Evolutionary conservation across 1,140 invertebrate genomes (phyloP).

Genomic region (Hyposmocoma kahamanoa): DNA sequence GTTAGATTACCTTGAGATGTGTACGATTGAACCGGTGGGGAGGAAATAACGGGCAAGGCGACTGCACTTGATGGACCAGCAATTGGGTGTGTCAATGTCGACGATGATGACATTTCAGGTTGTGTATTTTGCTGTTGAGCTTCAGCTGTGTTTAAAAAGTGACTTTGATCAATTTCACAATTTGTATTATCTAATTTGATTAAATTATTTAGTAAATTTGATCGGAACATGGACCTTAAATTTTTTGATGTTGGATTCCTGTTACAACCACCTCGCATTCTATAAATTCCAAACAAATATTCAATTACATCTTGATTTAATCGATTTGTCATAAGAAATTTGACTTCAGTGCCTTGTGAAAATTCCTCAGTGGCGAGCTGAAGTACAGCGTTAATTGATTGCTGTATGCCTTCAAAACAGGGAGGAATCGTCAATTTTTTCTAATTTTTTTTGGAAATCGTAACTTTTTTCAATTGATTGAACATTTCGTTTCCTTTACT

Average conservation of each 20-base stretch:
- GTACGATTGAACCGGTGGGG: not conserved
- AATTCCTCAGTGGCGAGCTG: constrained; percentile 12
- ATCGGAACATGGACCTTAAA: constrained; percentile 20
- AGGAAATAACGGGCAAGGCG: not conserved
- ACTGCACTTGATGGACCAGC: not conserved
- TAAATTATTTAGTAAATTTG: constrained; percentile 16
- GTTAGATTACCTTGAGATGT: not conserved
- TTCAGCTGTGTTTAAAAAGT: not conserved
- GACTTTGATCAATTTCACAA: constrained; percentile 10
- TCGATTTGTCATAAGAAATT: constrained; percentile 15
- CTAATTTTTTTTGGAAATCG: constrained; percentile 3
- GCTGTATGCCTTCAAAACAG: constrained; percentile 13
- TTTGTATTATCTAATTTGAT: constrained; percentile 12
- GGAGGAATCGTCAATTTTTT: constrained; percentile 2
- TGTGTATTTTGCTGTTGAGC: constrained; percentile 7
- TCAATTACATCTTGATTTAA: constrained; percentile 28
- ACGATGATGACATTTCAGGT: not conserved
- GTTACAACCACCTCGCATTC: constrained; percentile 16
- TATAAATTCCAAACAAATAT: constrained; percentile 24
- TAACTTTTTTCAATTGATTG: constrained; percentile 9
- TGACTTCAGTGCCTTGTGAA: constrained; percentile 11
- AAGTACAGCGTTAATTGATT: constrained; percentile 17
- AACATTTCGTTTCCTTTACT: constrained; percentile 5
- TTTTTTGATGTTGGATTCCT: constrained; percentile 16
- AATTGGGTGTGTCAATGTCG: not conserved